A percentile compares a stretch with the other conserved stretches of the same genome.
These are phyloP conservation scores for Drosophila gaucha DNA, from an alignment of 2,888 invertebrate genomes.

Conservation along the genomic window DNA sequence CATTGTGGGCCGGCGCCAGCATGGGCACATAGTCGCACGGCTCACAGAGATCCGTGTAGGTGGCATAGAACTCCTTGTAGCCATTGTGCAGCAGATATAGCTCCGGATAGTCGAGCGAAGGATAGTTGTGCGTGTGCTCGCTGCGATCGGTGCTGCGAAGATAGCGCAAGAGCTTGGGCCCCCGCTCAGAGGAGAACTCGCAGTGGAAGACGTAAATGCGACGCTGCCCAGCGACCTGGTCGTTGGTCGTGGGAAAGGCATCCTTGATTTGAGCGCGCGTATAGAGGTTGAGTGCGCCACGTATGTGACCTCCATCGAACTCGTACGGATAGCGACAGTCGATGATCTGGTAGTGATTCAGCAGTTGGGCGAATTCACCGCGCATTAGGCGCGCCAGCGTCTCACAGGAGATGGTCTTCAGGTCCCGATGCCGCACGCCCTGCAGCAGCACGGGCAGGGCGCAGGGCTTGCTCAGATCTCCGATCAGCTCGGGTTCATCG, in stretches of 20 bases:
- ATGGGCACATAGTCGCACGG: slow-evolving; percentile 93
- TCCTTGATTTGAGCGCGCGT: slow-evolving; percentile 90
- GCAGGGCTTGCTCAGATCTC: slow-evolving; percentile 92
- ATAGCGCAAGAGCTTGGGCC: slow-evolving; percentile 95
- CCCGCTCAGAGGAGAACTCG: slow-evolving; percentile 98
- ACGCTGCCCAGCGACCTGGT: slow-evolving; percentile 84
- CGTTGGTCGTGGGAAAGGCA: slow-evolving; percentile 85
- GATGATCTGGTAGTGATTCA: slow-evolving; percentile 90
- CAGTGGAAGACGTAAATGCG: slow-evolving; percentile 97
- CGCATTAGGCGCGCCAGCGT: slow-evolving; percentile 90
- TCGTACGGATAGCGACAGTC: slow-evolving; percentile 99
- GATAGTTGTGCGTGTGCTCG: slow-evolving; percentile 92
- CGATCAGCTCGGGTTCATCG: slow-evolving; percentile 90
- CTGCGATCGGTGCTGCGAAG: slow-evolving; percentile 93
- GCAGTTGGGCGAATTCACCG: slow-evolving; percentile 88
- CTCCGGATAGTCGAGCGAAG: slow-evolving; percentile 95
- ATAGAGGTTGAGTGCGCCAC: slow-evolving; percentile 92
- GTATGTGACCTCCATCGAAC: slow-evolving; percentile 95
- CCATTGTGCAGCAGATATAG: slow-evolving; percentile 96
- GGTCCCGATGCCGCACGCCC: slow-evolving; percentile 90
- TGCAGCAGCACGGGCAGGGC: slow-evolving; percentile 88
- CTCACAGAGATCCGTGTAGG: slow-evolving; percentile 88
- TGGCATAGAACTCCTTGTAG: slow-evolving; percentile 92
- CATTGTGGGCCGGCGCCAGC: slow-evolving; percentile 91
- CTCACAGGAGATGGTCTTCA: slow-evolving; percentile 90